Percentiles rank a stretch among this genome's conserved stretches.
These are phyloP conservation scores for Conger conger DNA, from an alignment of 2,113 vertebrate species.

Conservation along the genomic window DNA sequence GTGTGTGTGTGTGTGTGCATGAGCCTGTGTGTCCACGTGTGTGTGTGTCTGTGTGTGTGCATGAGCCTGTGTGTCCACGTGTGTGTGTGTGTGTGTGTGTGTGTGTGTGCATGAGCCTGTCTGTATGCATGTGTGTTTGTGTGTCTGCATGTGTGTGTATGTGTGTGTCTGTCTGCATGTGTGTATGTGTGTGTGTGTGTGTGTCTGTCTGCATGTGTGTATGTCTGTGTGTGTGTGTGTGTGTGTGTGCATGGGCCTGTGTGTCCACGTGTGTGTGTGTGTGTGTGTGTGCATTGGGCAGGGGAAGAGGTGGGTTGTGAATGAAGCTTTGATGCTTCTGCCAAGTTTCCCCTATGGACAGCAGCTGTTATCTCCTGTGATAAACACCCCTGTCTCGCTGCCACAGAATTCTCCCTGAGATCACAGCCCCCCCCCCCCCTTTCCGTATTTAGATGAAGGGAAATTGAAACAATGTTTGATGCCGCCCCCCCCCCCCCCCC, in stretches of 20 bases:
- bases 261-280: slow-evolving; percentile 31
- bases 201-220: slow-evolving; percentile 14
- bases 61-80: background rate
- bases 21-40: background rate
- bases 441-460: slow-evolving; percentile 60
- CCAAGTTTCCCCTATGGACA: slow-evolving; percentile 70
- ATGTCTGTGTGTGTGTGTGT: slow-evolving; percentile 19
- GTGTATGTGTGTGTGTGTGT: background rate
- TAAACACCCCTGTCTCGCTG: slow-evolving; percentile 66
- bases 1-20: background rate
- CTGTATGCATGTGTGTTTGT: background rate
- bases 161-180: background rate
- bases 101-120: background rate
- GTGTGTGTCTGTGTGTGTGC: background rate
- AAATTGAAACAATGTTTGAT: slow-evolving; percentile 63
- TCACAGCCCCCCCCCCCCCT: slow-evolving; percentile 48
- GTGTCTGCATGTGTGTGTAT: background rate
- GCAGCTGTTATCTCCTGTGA: slow-evolving; percentile 64
- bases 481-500: slow-evolving; percentile 10
- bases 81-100: background rate
- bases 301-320: slow-evolving; percentile 62
- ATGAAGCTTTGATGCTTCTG: slow-evolving; percentile 61
- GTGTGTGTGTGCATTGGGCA: slow-evolving; percentile 37
- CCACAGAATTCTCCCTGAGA: slow-evolving; percentile 64
- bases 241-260: slow-evolving; percentile 3